Percentiles rank a stretch among this genome's conserved stretches.
These are phyloP conservation scores for Apis dorsata DNA, from an alignment of 1,140 invertebrate genomes.

Conservation along the genomic window DNA sequence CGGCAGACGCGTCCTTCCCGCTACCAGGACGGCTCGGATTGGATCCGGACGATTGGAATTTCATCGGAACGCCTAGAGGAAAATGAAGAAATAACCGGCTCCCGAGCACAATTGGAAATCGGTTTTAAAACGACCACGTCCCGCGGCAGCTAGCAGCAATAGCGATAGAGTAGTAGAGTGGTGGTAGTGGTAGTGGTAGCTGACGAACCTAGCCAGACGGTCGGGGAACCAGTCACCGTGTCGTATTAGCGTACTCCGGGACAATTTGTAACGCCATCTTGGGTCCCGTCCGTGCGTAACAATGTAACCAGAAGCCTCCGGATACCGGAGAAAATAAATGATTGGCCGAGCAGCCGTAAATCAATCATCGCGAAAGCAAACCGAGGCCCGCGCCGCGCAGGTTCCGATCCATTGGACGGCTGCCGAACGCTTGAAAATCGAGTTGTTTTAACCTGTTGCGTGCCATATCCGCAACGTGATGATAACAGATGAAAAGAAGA, in stretches of 20 bases:
- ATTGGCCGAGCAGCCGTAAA: constrained; percentile 72
- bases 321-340: constrained; percentile 68
- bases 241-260: constrained; percentile 68
- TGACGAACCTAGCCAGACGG: constrained; percentile 9
- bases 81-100: constrained; percentile 23
- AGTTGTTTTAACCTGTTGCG: neutral
- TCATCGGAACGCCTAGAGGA: neutral
- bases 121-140: constrained; percentile 13
- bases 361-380: constrained; percentile 73
- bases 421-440: constrained; percentile 7
- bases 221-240: constrained; percentile 3
- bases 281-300: constrained; percentile 59
- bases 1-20: no score
- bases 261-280: constrained; percentile 74
- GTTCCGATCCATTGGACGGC: constrained; percentile 24
- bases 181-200: neutral
- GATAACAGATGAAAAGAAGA: neutral
- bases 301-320: constrained; percentile 54
- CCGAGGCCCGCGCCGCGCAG: constrained; percentile 24
- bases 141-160: neutral
- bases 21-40: neutral
- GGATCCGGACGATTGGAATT: neutral
- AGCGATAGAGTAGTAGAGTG: no score
- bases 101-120: constrained; percentile 15
- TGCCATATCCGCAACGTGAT: no score